Conservation (phyloP, 2,797 vertebrate species). For the Sarcoramphus papa region DNA sequence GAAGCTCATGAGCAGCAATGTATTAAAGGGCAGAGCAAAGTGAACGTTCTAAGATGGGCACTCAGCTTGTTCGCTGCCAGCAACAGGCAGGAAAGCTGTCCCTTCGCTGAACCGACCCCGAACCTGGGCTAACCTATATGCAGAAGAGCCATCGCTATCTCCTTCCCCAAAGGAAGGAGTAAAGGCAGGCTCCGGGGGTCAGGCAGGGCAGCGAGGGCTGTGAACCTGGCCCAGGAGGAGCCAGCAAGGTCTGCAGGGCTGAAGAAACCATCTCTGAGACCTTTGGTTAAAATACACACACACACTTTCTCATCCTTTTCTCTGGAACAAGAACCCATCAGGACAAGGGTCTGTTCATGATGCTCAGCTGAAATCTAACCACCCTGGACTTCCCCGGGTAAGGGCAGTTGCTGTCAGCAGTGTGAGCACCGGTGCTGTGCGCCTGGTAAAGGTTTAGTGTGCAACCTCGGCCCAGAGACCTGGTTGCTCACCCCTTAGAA, state of each 20-base stretch:
- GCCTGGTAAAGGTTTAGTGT: not conserved
- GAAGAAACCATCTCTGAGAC: not conserved
- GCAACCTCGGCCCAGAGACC: not conserved
- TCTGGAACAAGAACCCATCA: not conserved
- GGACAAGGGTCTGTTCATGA: not conserved
- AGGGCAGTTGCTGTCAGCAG: not conserved
- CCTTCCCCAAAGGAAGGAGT: not conserved
- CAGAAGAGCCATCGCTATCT: not conserved
- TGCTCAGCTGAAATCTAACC: not conserved
- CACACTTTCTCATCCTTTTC: not conserved
- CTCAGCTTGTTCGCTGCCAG: not conserved
- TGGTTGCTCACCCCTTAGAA: accelerated
- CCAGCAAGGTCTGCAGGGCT: not conserved
- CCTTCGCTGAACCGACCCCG: not conserved
- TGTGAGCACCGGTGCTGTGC: not conserved
- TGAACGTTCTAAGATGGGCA: not conserved
- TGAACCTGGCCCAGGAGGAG: not conserved
- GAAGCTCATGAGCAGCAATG: not conserved
- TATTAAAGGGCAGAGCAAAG: not conserved
- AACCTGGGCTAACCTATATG: accelerated
- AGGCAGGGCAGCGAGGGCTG: accelerated
- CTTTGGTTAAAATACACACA: accelerated
- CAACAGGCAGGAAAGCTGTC: not conserved
- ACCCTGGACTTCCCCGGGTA: not conserved
- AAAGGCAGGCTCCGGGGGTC: not conserved